Evolutionary conservation across 2,797 vertebrate genomes (phyloP), one percentile per base, ranked within the genome.

Genomic region (Avahi laniger): DNA sequence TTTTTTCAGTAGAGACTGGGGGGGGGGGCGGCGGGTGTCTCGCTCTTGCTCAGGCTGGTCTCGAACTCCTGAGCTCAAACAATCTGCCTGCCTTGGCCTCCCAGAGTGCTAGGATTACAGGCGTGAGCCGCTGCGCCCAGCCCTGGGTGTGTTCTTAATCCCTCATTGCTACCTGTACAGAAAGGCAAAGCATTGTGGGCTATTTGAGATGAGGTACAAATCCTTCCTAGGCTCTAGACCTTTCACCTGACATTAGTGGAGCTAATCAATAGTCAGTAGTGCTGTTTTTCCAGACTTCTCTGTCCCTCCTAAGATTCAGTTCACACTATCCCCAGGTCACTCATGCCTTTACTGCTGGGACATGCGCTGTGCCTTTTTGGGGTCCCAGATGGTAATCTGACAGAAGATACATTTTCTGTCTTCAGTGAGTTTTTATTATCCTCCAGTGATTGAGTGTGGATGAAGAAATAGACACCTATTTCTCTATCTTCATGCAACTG

Each of bases 351-450:
- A 79, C 65, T 67, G 26, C 54, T 85, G 54, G 30, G 63, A 72
- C 22, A 46, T 35, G 24, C 52, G 63, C 41, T 63, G 5, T 69
- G 48, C 10, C 28, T 81, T 85, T 82, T 81, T 8, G 30, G 28
- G 35, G 33, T 73, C 41, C 30, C 69, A 89, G 48, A 14, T 50
- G 48, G 41, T 73, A 35, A 24, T 52, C 65, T 69, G 50, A 61
- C 41, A 61, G 65, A 81, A 35, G 20, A 87, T 87, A 59, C 20
- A 22, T 7, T 80, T 92, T 73, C 35, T 61, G 14, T 92, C 70
- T 33, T 84, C 33, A 92, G 28, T 88, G 92, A 88, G 38, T 70
- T 78, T 82, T 73, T 92, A 57, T 78, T 88, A 79, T 59, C 41
- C 38, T 57, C n/a, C 63, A 92, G 3, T 73, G 57, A 59, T 46